These are phyloP conservation scores for Encarsia formosa DNA, from an alignment of 2,888 invertebrate genomes.

Conservation along the genomic window DNA sequence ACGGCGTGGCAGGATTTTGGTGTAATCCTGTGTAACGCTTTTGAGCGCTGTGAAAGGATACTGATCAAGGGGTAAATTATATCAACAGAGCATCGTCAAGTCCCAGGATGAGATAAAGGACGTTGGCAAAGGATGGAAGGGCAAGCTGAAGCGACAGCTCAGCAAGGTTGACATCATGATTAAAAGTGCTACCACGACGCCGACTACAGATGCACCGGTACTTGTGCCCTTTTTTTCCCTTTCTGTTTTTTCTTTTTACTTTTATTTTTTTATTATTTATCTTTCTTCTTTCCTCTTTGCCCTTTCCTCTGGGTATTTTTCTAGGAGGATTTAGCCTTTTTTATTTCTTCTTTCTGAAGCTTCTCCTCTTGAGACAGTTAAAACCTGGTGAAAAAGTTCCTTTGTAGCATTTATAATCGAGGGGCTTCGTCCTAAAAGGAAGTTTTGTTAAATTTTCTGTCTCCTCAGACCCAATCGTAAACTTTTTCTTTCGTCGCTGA, in stretches of 20 bases:
- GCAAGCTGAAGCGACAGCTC: constrained; percentile 74
- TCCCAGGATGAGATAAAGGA: neutral
- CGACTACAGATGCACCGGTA: constrained; percentile 28
- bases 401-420: constrained; percentile 15
- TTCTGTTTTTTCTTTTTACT: neutral
- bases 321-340: no score
- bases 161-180: constrained; percentile 74
- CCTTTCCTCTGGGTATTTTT: no score
- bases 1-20: no score
- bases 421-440: constrained; percentile 1
- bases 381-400: constrained; percentile 23
- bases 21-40: no score
- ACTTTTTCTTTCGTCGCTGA: no score
- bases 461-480: no score
- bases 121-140: constrained; percentile 60
- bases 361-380: constrained; percentile 23
- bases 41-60: no score
- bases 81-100: no score
- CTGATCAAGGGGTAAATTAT: no score
- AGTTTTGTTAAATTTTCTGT: constrained; percentile 7
- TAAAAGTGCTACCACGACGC: constrained; percentile 55
- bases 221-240: constrained; percentile 27
- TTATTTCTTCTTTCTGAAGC: neutral
- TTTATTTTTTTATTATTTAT: constrained; percentile 11
- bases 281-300: neutral